Evolutionary conservation across 2,888 invertebrate genomes (phyloP).

Genomic region (Diadromus collaris): DNA sequence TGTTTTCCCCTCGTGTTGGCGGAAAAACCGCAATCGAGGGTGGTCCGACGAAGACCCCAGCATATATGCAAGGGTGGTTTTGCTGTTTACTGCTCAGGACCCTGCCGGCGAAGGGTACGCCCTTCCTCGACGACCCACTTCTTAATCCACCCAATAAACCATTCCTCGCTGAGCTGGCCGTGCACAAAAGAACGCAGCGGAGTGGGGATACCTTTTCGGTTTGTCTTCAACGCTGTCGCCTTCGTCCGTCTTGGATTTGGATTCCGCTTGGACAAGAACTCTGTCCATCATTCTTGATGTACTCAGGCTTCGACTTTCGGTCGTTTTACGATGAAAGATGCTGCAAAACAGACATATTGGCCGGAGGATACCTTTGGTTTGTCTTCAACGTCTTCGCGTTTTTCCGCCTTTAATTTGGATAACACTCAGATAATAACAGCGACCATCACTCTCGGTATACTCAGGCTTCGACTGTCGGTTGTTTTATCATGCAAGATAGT

Average conservation of each 20-base stretch:
- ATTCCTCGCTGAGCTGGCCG: not conserved
- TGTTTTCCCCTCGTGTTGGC: slow-evolving; percentile 8
- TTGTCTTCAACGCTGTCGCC: not conserved
- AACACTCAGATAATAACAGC: not conserved
- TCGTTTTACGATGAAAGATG: not conserved
- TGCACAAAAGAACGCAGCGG: not conserved
- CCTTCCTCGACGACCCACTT: not conserved
- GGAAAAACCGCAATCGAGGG: slow-evolving; percentile 11
- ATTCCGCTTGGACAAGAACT: not conserved
- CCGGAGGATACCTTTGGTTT: not conserved
- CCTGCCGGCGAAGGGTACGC: not conserved
- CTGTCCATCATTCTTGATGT: not conserved
- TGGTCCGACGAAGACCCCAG: not conserved
- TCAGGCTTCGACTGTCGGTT: no score
- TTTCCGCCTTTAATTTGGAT: not conserved
- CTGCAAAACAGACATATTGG: no score
- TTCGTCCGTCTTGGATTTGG: not conserved
- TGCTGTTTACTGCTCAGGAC: slow-evolving; percentile 2
- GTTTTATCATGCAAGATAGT: no score
- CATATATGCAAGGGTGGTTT: not conserved
- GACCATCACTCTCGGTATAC: not conserved
- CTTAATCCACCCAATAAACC: slow-evolving; percentile 9
- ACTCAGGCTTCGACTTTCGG: not conserved
- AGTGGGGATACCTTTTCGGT: not conserved
- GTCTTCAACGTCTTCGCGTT: not conserved